Evolutionary conservation across 2,113 vertebrate species (phyloP).

Genomic region (Platycercus adscitus): DNA sequence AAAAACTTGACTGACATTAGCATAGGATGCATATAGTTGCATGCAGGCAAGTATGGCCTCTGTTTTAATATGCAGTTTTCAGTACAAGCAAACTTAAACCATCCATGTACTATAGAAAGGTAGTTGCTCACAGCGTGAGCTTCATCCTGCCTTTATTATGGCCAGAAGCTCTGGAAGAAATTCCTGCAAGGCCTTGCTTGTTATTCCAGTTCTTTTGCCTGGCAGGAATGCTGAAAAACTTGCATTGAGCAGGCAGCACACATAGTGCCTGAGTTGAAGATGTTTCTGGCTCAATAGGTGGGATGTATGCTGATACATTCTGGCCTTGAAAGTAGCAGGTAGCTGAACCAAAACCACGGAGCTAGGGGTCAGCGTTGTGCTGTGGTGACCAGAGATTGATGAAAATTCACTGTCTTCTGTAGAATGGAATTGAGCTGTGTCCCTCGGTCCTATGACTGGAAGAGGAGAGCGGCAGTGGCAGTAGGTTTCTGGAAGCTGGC

Average conservation of each 20-base stretch:
- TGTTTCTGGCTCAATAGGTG: background rate
- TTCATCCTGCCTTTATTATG: background rate
- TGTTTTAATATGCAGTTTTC: background rate
- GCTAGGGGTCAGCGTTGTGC: background rate
- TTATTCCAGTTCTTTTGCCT: background rate
- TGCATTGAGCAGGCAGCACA: fast-evolving
- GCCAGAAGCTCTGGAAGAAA: background rate
- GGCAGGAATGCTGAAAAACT: background rate
- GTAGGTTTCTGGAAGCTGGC: background rate
- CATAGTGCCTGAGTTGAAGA: fast-evolving
- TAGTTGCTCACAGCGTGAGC: background rate
- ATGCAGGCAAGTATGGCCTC: background rate
- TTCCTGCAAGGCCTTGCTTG: background rate
- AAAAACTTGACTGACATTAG: background rate
- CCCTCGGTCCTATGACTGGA: background rate
- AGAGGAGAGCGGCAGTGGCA: background rate
- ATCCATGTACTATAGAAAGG: background rate
- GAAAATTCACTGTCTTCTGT: background rate
- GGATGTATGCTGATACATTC: fast-evolving
- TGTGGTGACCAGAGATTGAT: background rate
- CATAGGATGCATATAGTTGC: background rate
- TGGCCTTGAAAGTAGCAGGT: background rate
- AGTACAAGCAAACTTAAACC: background rate
- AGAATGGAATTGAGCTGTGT: background rate
- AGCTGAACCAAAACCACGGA: background rate